Percentiles rank a stretch among this genome's conserved stretches.
These are phyloP conservation scores for Trachythela sp. DNA, from an alignment of 64 coral and sea anemone genomes.

Conservation along the genomic window DNA sequence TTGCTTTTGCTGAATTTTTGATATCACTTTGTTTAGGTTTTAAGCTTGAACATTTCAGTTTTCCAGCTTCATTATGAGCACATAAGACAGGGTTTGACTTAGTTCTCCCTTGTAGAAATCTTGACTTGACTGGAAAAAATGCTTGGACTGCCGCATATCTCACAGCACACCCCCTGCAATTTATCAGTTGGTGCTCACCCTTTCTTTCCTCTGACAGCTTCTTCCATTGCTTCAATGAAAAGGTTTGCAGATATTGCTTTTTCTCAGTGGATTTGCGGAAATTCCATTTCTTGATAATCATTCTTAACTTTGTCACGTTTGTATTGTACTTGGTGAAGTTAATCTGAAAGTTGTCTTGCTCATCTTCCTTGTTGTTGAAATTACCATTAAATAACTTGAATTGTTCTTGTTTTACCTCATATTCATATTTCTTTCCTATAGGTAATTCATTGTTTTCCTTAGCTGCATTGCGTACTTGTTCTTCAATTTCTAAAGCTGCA, in stretches of 20 bases:
- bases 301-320: too few species aligned
- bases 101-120: constrained; percentile 24
- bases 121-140: constrained; percentile 29
- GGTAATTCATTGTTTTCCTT: too few species aligned
- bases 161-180: constrained; percentile 41
- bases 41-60: constrained; percentile 7
- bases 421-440: too few species aligned
- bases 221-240: not conserved
- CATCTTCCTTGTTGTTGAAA: too few species aligned
- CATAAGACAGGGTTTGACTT: constrained; percentile 39
- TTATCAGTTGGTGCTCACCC: constrained; percentile 19
- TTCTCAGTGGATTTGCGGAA: constrained; percentile 42
- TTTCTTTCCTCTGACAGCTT: constrained; percentile 1
- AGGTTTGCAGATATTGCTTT: not conserved
- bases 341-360: too few species aligned
- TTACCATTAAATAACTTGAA: too few species aligned
- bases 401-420: too few species aligned
- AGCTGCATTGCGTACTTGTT: too few species aligned
- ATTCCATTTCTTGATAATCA: too few species aligned
- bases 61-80: constrained; percentile 25
- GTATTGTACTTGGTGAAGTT: too few species aligned
- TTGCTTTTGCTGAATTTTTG: constrained; percentile 31
- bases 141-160: constrained; percentile 17
- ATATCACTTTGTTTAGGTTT: constrained; percentile 40
- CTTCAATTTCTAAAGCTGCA: too few species aligned